These are phyloP conservation scores for Drosophila insularis DNA, from an alignment of 1,140 invertebrate species.

Conservation along the genomic window DNA sequence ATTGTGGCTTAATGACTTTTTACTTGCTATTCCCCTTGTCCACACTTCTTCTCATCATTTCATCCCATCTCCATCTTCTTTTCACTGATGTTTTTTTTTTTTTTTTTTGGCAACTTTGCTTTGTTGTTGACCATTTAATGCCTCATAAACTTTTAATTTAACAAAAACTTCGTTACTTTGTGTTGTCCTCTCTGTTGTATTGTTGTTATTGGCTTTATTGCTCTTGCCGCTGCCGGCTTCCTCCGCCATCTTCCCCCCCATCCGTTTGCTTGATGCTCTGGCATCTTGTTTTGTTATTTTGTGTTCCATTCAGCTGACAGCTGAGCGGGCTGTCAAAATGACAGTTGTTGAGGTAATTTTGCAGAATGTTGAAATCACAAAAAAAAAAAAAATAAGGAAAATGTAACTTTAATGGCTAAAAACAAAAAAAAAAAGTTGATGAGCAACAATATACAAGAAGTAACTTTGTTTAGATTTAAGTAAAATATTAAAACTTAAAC, in stretches of 20 bases:
- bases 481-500: background rate
- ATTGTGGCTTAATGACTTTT: slow-evolving; percentile 75
- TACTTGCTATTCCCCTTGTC: slow-evolving; percentile 44
- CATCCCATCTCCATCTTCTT: slow-evolving; percentile 16
- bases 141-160: slow-evolving; percentile 80
- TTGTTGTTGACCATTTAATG: slow-evolving; percentile 80
- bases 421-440: slow-evolving; percentile 1
- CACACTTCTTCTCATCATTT: background rate
- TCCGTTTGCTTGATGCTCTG: background rate
- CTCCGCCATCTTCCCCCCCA: background rate
- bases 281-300: slow-evolving; percentile 21
- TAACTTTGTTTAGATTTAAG: background rate
- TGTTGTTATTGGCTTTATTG: slow-evolving; percentile 65
- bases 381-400: slow-evolving; percentile 16
- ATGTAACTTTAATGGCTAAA: slow-evolving; percentile 52
- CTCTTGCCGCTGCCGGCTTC: slow-evolving; percentile 16
- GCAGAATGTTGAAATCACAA: slow-evolving; percentile 21
- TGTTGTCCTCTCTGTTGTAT: slow-evolving; percentile 49
- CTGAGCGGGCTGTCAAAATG: slow-evolving; percentile 62
- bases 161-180: slow-evolving; percentile 76
- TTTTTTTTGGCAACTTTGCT: slow-evolving; percentile 73
- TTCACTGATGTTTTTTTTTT: slow-evolving; percentile 13
- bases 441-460: slow-evolving; percentile 11
- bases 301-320: slow-evolving; percentile 31
- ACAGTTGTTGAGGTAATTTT: slow-evolving; percentile 72